phyloP scores from a whole-genome alignment of 2,797 vertebrate species.

The Hoplostethus atlanticus region DNA sequence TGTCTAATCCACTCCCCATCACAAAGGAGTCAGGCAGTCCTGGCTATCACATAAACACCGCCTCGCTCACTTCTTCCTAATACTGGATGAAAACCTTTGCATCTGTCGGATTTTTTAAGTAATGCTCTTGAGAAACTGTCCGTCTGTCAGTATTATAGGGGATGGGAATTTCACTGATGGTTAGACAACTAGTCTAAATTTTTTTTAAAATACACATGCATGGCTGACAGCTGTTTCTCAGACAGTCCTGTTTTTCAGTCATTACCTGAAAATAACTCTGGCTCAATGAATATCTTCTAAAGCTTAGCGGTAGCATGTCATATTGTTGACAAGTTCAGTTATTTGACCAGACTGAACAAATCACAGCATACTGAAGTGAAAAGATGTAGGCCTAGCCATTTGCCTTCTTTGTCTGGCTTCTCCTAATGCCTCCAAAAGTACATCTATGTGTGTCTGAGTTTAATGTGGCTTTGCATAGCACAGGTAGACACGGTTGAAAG shows the following conservation, averaged over 20 bases:
- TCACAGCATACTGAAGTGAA: slow-evolving; percentile 17
- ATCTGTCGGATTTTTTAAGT: slow-evolving; percentile 32
- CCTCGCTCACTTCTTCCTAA: slow-evolving; percentile 26
- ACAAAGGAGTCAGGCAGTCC: slow-evolving; percentile 63
- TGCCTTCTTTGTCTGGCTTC: slow-evolving; percentile 7
- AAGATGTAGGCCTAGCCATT: slow-evolving; percentile 4
- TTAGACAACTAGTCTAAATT: slow-evolving; percentile 18
- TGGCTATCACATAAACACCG: slow-evolving; percentile 57
- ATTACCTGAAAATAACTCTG: slow-evolving; percentile 29
- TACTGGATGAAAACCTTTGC: slow-evolving; percentile 37
- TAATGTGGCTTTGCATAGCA: no score
- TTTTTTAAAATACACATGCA: slow-evolving; percentile 8
- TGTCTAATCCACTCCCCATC: slow-evolving; percentile 78
- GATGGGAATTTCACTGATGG: slow-evolving; percentile 21
- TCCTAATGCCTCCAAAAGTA: slow-evolving; percentile 1
- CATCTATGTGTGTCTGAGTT: slow-evolving; percentile 2
- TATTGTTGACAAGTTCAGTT: slow-evolving; percentile 24
- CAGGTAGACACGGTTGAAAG: background rate
- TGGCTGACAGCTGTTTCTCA: slow-evolving; percentile 23
- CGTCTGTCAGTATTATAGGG: background rate
- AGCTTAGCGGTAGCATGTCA: slow-evolving; percentile 18
- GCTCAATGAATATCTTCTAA: slow-evolving; percentile 37
- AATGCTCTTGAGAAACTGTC: background rate
- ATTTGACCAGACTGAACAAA: slow-evolving; percentile 48
- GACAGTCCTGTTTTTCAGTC: slow-evolving; percentile 31